These are phyloP conservation scores for Xyrauchen texanus DNA, from an alignment of 2,113 vertebrate genomes.

Conservation along the genomic window DNA sequence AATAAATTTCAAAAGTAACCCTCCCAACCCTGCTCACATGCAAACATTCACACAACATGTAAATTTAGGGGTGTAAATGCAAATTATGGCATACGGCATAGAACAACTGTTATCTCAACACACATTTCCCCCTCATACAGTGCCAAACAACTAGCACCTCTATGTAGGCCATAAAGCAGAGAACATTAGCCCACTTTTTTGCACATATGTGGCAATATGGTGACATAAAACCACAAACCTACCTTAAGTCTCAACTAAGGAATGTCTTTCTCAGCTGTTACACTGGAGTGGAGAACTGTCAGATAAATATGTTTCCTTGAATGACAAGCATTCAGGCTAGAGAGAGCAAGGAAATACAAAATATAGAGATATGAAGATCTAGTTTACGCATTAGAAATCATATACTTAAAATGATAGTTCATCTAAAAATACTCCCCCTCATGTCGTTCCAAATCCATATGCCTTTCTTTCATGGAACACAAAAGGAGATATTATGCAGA, in stretches of 20 bases:
- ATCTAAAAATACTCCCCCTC: too few species aligned
- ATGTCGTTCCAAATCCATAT: too few species aligned
- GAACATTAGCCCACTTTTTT: background rate
- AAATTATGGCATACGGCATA: background rate
- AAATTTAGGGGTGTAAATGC: background rate
- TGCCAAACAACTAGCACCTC: background rate
- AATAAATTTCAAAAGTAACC: too few species aligned
- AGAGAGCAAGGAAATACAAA: background rate
- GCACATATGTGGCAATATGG: background rate
- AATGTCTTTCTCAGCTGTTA: conserved; percentile 8
- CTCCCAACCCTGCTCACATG: background rate
- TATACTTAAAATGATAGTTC: too few species aligned
- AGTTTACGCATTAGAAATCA: too few species aligned
- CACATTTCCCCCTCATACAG: background rate
- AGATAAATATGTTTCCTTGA: conserved; percentile 15
- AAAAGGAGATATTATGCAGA: too few species aligned
- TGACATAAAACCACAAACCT: background rate
- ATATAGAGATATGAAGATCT: background rate
- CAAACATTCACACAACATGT: background rate
- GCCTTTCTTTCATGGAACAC: too few species aligned
- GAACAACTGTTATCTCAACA: background rate
- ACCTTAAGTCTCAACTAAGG: background rate
- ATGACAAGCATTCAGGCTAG: background rate
- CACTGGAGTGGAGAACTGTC: conserved; percentile 40
- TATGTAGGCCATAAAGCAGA: background rate